phyloP scores from a whole-genome alignment of 2,113 vertebrate species.

The Rhegmatorhina hoffmannsi region DNA sequence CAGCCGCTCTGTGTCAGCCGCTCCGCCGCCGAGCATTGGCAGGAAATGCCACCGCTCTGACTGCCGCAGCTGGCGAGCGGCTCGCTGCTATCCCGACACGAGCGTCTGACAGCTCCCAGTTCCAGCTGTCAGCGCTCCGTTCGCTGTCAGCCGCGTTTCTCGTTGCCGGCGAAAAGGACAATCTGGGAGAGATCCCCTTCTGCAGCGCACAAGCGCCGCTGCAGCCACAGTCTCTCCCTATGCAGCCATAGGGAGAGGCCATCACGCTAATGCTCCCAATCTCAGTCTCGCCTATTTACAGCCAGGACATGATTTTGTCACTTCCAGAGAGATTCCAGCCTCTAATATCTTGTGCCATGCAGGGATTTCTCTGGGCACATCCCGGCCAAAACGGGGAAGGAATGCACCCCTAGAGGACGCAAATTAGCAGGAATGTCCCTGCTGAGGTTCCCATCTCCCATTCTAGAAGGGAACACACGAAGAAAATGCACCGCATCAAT shows the following conservation, averaged over 20 bases:
- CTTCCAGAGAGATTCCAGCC: neutral
- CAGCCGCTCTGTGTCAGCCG: slow-evolving; percentile 21
- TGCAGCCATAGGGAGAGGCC: neutral
- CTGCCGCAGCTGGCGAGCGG: neutral
- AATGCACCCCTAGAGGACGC: neutral
- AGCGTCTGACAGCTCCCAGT: neutral
- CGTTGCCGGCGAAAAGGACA: neutral
- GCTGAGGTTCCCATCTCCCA: fast-evolving
- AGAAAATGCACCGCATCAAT: neutral
- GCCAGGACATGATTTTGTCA: neutral
- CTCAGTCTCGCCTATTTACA: neutral
- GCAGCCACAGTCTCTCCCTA: neutral
- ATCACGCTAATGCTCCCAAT: neutral
- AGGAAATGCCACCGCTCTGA: slow-evolving; percentile 27
- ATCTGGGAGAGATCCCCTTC: neutral
- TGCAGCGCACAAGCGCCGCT: neutral
- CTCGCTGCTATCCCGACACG: neutral
- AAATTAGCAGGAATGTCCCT: neutral
- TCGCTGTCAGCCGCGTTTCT: neutral
- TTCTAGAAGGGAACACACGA: neutral
- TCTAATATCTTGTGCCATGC: neutral
- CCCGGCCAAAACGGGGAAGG: fast-evolving
- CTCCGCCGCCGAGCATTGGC: neutral
- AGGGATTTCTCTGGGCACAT: too few relatives aligned
- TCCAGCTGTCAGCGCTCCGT: neutral